These are phyloP conservation scores for Leptestheria dahalacensis DNA, from an alignment of 1,140 invertebrate species.

Conservation along the genomic window DNA sequence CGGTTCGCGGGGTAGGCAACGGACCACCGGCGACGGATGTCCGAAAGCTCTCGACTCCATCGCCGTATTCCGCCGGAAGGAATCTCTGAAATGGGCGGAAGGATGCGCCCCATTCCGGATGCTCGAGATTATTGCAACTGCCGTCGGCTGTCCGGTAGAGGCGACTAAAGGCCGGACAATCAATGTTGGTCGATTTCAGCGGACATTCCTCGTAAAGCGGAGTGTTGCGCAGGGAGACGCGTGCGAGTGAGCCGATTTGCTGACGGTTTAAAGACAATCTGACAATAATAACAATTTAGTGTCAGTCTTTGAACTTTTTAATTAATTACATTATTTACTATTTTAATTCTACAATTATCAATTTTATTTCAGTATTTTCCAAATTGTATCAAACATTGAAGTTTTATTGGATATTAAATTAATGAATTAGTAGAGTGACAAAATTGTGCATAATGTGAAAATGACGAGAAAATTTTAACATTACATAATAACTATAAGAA, in stretches of 20 bases:
- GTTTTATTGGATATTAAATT: too few species aligned
- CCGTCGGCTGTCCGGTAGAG: conserved; percentile 32
- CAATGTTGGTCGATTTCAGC: conserved; percentile 34
- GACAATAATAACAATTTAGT: conserved; percentile 7
- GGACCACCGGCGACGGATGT: conserved; percentile 19
- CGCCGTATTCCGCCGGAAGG: conserved; percentile 14
- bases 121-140: conserved; percentile 32
- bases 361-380: too few species aligned
- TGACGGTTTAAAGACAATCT: conserved; percentile 22
- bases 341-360: too few species aligned
- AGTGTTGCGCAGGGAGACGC: conserved; percentile 32
- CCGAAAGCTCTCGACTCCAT: conserved; percentile 20
- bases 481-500: too few species aligned
- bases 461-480: too few species aligned
- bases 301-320: neutral
- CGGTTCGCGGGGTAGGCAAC: conserved; percentile 24
- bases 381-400: too few species aligned
- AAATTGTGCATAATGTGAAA: too few species aligned
- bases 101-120: conserved; percentile 23
- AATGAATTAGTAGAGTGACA: too few species aligned
- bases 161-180: conserved; percentile 12
- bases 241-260: conserved; percentile 20
- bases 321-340: too few species aligned
- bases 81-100: conserved; percentile 15
- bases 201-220: conserved; percentile 44